phyloP scores from a whole-genome alignment of 2,888 invertebrate species.

The Amiota communis region DNA sequence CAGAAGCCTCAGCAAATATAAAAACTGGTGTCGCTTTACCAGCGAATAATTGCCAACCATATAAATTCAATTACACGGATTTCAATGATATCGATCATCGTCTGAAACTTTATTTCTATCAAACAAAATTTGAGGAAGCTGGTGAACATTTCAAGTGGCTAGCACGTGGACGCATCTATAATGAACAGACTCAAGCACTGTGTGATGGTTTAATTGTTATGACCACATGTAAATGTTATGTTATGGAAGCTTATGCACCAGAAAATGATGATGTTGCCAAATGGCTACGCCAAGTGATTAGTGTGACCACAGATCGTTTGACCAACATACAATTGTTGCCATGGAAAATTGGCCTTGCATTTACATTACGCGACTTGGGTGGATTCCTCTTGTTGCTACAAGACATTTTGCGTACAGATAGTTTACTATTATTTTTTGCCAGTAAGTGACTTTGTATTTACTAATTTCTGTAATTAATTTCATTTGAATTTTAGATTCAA shows the following conservation, averaged over 20 bases:
- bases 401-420: slow-evolving; percentile 75
- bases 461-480: background rate
- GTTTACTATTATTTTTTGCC: slow-evolving; percentile 74
- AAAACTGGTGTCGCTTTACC: slow-evolving; percentile 37
- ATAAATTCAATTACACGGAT: slow-evolving; percentile 76
- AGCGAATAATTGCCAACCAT: slow-evolving; percentile 56
- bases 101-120: slow-evolving; percentile 76
- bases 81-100: slow-evolving; percentile 77
- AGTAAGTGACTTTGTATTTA: slow-evolving; percentile 62
- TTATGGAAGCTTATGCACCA: slow-evolving; percentile 74
- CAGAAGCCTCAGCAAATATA: slow-evolving; percentile 52
- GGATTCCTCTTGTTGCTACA: slow-evolving; percentile 73
- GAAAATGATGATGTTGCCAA: slow-evolving; percentile 75
- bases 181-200: slow-evolving; percentile 69
- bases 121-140: slow-evolving; percentile 75
- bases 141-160: slow-evolving; percentile 76
- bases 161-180: slow-evolving; percentile 74
- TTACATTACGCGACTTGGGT: slow-evolving; percentile 73
- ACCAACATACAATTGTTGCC: slow-evolving; percentile 74
- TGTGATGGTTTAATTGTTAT: slow-evolving; percentile 75
- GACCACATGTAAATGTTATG: slow-evolving; percentile 75
- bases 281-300: slow-evolving; percentile 75
- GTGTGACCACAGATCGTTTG: slow-evolving; percentile 74
- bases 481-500: slow-evolving; percentile 67
- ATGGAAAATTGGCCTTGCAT: slow-evolving; percentile 75